Conservation (phyloP, 1,140 invertebrate genomes). For the Sarcophaga peregrina region DNA sequence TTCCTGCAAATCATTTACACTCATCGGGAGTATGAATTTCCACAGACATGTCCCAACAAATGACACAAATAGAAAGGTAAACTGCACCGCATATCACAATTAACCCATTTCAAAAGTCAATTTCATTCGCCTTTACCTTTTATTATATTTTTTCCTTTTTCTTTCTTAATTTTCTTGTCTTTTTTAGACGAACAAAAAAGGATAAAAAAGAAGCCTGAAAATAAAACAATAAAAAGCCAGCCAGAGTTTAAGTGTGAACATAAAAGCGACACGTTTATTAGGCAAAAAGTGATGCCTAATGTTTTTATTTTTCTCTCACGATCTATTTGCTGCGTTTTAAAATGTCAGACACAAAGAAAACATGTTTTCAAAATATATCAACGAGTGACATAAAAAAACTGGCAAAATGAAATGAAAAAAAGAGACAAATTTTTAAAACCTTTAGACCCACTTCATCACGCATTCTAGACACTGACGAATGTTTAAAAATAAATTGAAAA, state of each 20-base stretch:
- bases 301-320: background rate
- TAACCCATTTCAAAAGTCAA: constrained; percentile 39
- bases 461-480: constrained; percentile 39
- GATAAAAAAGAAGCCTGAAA: no score
- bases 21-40: constrained; percentile 5
- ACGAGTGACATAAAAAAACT: background rate
- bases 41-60: constrained; percentile 21
- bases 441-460: constrained; percentile 40
- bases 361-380: no score
- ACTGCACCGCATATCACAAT: constrained; percentile 25
- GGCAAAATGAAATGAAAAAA: background rate
- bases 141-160: background rate
- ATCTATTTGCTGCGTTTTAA: no score
- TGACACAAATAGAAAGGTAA: constrained; percentile 11
- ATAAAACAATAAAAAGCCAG: background rate
- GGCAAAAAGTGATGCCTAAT: constrained; percentile 10
- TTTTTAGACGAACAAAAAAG: background rate
- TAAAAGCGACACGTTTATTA: constrained; percentile 25
- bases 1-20: constrained; percentile 19
- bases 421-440: constrained; percentile 23
- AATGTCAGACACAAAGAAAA: no score
- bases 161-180: background rate
- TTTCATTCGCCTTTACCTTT: constrained; percentile 6
- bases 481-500: constrained; percentile 39
- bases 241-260: constrained; percentile 28